Evolutionary conservation across 1,140 invertebrate species (phyloP).

Genomic region (Drosophila grimshawi): DNA sequence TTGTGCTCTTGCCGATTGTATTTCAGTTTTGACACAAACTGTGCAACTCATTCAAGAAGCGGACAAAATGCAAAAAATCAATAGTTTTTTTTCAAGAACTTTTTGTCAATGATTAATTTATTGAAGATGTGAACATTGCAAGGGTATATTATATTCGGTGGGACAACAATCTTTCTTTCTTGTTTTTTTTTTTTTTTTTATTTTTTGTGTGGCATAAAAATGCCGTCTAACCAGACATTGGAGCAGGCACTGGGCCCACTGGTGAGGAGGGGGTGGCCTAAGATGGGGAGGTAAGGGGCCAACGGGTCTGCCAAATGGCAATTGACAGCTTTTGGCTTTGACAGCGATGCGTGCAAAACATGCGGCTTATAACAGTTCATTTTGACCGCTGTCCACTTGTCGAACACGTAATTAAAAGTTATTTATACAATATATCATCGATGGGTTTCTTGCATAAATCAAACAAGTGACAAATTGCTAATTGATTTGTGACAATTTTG

Average conservation of each 20-base stretch:
- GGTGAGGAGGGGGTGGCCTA: neutral
- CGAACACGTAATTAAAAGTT: conserved; percentile 41
- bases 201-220: conserved; percentile 40
- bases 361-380: conserved; percentile 56
- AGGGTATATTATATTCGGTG: neutral
- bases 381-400: conserved; percentile 29
- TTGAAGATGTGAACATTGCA: neutral
- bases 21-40: neutral
- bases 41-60: neutral
- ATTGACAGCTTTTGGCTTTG: conserved; percentile 42
- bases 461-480: conserved; percentile 45
- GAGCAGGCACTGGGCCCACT: conserved; percentile 17
- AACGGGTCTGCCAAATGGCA: conserved; percentile 27
- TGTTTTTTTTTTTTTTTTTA: conserved; percentile 7
- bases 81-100: neutral
- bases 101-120: neutral
- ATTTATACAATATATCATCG: conserved; percentile 18
- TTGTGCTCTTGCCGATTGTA: neutral
- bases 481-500: conserved; percentile 47
- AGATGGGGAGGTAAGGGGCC: neutral
- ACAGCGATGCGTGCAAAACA: conserved; percentile 44
- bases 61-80: neutral
- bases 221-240: conserved; percentile 52
- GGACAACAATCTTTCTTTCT: neutral
- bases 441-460: conserved; percentile 25